Evolutionary conservation across 2,888 invertebrate species (phyloP).

Genomic region (Stenotaenia linearis): DNA sequence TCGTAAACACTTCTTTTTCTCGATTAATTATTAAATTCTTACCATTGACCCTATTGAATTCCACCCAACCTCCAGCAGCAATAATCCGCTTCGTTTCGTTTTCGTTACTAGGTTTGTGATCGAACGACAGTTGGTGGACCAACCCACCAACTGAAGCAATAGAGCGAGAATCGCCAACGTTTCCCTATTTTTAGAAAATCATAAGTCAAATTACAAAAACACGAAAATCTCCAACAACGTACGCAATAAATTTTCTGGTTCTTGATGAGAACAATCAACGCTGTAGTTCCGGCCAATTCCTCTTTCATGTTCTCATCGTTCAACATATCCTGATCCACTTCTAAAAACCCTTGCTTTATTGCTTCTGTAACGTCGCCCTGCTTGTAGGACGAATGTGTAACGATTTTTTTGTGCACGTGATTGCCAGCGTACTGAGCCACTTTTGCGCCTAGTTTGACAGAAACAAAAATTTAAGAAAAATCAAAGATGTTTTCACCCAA

Average conservation of each 20-base stretch:
- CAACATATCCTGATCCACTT: conserved; percentile 87
- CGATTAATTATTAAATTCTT: background rate
- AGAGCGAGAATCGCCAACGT: conserved; percentile 95
- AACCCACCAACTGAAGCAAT: conserved; percentile 79
- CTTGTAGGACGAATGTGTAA: conserved; percentile 73
- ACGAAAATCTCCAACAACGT: no score
- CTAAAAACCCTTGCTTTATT: conserved; percentile 80
- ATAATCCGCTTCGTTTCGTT: conserved; percentile 77
- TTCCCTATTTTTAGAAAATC: conserved; percentile 56
- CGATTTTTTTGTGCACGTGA: conserved; percentile 87
- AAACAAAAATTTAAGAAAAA: no score
- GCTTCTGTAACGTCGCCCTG: conserved; percentile 78
- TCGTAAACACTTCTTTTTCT: background rate
- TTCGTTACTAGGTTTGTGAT: conserved; percentile 93
- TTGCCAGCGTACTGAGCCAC: conserved; percentile 93
- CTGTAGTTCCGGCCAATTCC: conserved; percentile 92
- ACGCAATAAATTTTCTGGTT: conserved; percentile 80
- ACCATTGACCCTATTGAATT: conserved; percentile 96
- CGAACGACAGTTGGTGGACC: conserved; percentile 70
- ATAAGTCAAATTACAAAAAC: background rate
- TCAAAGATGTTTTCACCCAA: no score
- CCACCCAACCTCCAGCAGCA: conserved; percentile 95
- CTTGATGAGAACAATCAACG: conserved; percentile 77
- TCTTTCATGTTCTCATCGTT: conserved; percentile 79
- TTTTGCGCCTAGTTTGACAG: conserved; percentile 75